Evolutionary conservation across 64 coral and sea anemone genomes (phyloP).

Genomic region (Cladopsammia gracilis): DNA sequence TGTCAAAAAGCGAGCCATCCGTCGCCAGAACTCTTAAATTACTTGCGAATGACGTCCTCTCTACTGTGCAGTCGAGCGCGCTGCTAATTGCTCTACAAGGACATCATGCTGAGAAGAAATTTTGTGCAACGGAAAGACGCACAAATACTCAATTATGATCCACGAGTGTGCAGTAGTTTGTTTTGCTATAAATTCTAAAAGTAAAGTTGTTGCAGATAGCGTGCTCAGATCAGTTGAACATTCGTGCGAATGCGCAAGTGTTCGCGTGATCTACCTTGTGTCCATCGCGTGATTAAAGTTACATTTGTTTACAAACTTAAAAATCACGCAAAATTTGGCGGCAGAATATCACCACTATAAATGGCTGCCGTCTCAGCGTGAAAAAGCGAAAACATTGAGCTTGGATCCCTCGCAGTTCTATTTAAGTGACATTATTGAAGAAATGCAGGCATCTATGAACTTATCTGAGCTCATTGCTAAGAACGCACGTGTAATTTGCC

Average conservation of each 20-base stretch:
- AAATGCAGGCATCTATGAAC: neutral
- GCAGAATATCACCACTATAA: neutral
- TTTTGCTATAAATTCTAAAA: neutral
- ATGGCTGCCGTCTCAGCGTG: conserved; percentile 16
- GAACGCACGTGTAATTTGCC: neutral
- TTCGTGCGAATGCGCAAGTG: neutral
- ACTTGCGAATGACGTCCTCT: neutral
- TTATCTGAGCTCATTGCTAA: neutral
- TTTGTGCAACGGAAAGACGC: conserved; percentile 40
- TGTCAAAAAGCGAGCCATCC: neutral
- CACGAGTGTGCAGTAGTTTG: neutral
- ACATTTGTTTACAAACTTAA: conserved; percentile 30
- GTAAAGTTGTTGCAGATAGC: neutral
- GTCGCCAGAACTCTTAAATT: neutral
- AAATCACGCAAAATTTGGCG: conserved; percentile 58
- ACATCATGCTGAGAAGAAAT: conserved; percentile 13
- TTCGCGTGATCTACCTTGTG: neutral
- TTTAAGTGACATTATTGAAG: neutral
- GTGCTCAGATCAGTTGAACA: neutral
- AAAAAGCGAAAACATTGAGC: conserved; percentile 3
- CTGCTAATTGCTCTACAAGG: conserved; percentile 11
- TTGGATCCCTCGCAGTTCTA: neutral
- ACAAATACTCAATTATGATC: conserved; percentile 25
- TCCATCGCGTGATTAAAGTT: conserved; percentile 44
- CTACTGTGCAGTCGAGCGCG: neutral